Evolutionary conservation across 2,797 vertebrate species (phyloP).

Genomic region (Tolypeutes matacus): DNA sequence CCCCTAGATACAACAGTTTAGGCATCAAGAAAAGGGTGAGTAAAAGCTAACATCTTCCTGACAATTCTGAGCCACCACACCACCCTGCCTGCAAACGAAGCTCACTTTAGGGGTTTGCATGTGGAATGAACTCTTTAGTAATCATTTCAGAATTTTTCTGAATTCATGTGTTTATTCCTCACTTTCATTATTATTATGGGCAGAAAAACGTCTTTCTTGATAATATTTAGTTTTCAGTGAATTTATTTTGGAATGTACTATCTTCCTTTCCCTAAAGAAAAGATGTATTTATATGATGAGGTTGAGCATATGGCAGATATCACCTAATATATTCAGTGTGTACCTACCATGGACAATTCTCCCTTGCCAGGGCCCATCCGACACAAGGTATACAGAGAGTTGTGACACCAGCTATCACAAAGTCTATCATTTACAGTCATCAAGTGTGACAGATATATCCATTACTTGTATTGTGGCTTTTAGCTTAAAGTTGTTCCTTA

Average conservation of each 20-base stretch:
- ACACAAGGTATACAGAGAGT: neutral
- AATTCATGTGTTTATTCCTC: neutral
- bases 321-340: conserved; percentile 41
- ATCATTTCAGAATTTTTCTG: neutral
- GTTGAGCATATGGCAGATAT: conserved; percentile 26
- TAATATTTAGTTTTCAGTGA: conserved; percentile 6
- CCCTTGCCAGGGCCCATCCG: conserved; percentile 52
- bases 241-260: conserved; percentile 37
- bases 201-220: conserved; percentile 26
- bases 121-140: neutral
- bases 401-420: conserved; percentile 21
- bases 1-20: neutral
- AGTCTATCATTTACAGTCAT: neutral
- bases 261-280: conserved; percentile 49
- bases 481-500: conserved; percentile 54
- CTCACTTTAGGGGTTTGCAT: neutral
- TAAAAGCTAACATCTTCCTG: neutral
- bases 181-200: neutral
- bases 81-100: neutral
- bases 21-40: neutral
- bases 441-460: neutral
- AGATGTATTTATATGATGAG: conserved; percentile 11
- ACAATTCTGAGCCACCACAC: neutral
- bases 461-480: conserved; percentile 16
- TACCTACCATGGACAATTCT: neutral